Conservation (phyloP, 2,113 vertebrate species). For the Tonatia bakeri region DNA sequence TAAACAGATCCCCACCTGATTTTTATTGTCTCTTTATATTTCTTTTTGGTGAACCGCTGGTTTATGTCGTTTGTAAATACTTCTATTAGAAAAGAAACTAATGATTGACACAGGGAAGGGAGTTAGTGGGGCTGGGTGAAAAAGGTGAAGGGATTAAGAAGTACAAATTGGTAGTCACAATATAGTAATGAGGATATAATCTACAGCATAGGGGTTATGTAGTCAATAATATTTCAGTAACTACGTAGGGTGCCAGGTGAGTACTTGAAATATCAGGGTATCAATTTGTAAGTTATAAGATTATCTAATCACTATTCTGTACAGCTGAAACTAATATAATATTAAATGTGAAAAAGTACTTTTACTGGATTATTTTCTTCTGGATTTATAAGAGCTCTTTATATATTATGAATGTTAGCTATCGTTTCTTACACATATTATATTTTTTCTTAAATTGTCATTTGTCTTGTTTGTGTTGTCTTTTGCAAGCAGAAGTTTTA, state of each 20-base stretch:
- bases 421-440: background rate
- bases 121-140: background rate
- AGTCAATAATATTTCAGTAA: background rate
- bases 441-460: background rate
- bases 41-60: background rate
- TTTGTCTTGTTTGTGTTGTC: background rate
- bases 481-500: background rate
- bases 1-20: background rate
- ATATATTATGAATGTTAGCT: background rate
- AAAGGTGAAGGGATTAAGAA: background rate
- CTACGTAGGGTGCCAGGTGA: background rate
- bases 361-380: conserved; percentile 1
- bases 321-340: background rate
- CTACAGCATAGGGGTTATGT: background rate
- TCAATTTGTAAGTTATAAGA: background rate
- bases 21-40: conserved; percentile 10
- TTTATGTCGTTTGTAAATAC: conserved; percentile 17
- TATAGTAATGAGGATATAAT: background rate
- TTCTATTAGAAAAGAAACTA: background rate
- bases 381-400: background rate
- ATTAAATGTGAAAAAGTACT: background rate
- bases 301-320: background rate
- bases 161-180: background rate
- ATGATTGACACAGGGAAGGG: background rate
- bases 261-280: background rate